Evolutionary conservation across 2,797 vertebrate genomes (phyloP), one percentile per base, ranked within the genome.

Genomic region (Spinus pinus): DNA sequence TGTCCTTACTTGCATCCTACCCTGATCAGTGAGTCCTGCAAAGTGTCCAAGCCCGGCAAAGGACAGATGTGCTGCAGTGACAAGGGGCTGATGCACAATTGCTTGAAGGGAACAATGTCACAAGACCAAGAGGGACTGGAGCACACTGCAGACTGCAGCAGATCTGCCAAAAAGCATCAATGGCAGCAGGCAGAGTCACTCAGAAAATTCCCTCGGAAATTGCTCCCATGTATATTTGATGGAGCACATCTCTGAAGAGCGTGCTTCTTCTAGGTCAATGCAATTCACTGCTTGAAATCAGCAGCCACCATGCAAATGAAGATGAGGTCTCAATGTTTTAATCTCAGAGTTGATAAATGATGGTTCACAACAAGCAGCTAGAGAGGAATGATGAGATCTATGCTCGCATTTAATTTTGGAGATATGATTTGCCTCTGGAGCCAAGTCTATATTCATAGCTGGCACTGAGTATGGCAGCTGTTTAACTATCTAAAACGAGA

Each of bases 391-490:
- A 83, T 83, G 72, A 3, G 66, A 56, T 73, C 71, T 72, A 5
- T 88, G 70, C 85, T 95, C 44, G 9, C 87, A 50, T 94, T 96
- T 94, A 83, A 91, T 94, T 94, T 66, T 93, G 85, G 91, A 94
- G 85, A 83, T 86, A 80, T 12, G 71, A 62, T 95, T 94, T 93
- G 37, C 84, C 87, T 91, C 84, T 94, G 87, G 82, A 97, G 93
- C 95, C 95, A 96, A 94, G 93, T 81, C 54, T 94, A 86, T 86
- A 91, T 93, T 96, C 93, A 81, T 91, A 94, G 80, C 85, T 90
- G 85, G 85, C 92, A 93, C 33, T 37, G 70, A 81, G 85, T 66
- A 67, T 81, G 80, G 93, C 91, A 96, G 95, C 95, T 94, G 94
- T 79, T 93, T 90, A 89, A 91, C 91, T 90, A 27, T 88, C 92